phyloP scores from a whole-genome alignment of 1,140 invertebrate species.

The Zophobas morio region DNA sequence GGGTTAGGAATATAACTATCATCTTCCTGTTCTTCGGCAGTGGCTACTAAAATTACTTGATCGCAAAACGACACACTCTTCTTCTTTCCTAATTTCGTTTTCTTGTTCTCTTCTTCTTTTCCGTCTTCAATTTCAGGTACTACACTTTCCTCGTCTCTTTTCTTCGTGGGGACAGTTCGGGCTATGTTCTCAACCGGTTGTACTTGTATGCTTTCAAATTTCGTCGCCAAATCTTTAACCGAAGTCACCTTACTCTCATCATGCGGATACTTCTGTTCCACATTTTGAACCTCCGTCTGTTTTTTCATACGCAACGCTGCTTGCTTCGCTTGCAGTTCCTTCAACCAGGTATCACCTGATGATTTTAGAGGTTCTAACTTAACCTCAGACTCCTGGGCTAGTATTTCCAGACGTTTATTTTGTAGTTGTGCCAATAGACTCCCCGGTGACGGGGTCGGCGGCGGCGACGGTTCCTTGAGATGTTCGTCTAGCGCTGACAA shows the following conservation, averaged over 20 bases:
- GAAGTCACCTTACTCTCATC: slow-evolving; percentile 68
- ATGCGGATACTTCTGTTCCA: slow-evolving; percentile 55
- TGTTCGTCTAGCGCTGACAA: slow-evolving; percentile 73
- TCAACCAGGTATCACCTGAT: slow-evolving; percentile 78
- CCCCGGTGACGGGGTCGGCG: slow-evolving; percentile 68
- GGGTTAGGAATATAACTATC: slow-evolving; percentile 93
- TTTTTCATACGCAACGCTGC: slow-evolving; percentile 76
- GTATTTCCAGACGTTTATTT: slow-evolving; percentile 81
- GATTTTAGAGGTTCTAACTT: slow-evolving; percentile 63
- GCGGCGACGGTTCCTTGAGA: slow-evolving; percentile 64
- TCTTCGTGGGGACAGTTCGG: slow-evolving; percentile 55
- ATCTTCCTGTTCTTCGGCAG: slow-evolving; percentile 91
- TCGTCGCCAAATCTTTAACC: slow-evolving; percentile 86
- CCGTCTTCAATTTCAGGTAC: slow-evolving; percentile 60
- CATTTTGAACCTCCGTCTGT: slow-evolving; percentile 46
- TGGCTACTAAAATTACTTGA: slow-evolving; percentile 91
- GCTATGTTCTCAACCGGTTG: slow-evolving; percentile 46
- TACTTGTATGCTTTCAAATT: slow-evolving; percentile 81
- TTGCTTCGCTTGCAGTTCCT: slow-evolving; percentile 85
- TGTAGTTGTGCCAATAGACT: slow-evolving; percentile 82
- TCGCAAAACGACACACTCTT: slow-evolving; percentile 96
- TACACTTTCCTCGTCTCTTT: slow-evolving; percentile 57
- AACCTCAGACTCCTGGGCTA: slow-evolving; percentile 67
- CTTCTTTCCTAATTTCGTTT: slow-evolving; percentile 80
- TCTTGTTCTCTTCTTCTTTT: slow-evolving; percentile 50